A percentile compares a stretch with the other conserved stretches of the same genome.
These are phyloP conservation scores for Macrophya annulata DNA, from an alignment of 2,888 invertebrate species.

Conservation along the genomic window DNA sequence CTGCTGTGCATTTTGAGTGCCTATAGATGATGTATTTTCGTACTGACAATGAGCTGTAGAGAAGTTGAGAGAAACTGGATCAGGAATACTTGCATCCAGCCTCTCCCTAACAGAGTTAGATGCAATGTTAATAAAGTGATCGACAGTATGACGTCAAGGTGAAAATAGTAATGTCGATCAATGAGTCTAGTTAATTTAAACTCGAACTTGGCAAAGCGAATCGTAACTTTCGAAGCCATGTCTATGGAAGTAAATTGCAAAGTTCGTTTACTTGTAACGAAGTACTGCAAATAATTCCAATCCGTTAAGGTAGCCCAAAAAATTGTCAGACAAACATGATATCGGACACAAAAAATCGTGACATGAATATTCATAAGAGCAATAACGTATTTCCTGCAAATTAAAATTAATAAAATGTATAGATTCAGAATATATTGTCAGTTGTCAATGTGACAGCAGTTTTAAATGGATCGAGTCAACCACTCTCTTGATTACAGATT, in stretches of 20 bases:
- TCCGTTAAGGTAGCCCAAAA: neutral
- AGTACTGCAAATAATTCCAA: neutral
- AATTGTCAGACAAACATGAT: neutral
- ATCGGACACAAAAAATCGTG: neutral
- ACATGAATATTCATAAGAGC: neutral
- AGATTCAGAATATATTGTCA: neutral
- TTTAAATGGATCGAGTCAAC: neutral
- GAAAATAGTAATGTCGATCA: slow-evolving; percentile 36
- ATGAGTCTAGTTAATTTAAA: slow-evolving; percentile 3
- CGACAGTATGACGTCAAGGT: slow-evolving; percentile 38
- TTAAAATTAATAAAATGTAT: neutral
- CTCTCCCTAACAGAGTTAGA: neutral
- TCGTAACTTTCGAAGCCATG: slow-evolving; percentile 17
- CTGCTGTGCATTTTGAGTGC: neutral
- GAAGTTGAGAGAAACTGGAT: neutral
- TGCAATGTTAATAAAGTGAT: neutral
- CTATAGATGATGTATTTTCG: neutral
- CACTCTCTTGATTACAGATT: neutral
- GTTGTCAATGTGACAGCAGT: neutral
- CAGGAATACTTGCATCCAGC: neutral
- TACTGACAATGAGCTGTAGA: neutral
- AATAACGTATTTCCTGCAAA: neutral
- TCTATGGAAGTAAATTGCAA: neutral
- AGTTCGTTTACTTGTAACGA: neutral
- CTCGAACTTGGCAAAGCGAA: slow-evolving; percentile 19